These are phyloP conservation scores for Bombus pascuorum DNA, from an alignment of 1,140 invertebrate genomes.

Conservation along the genomic window DNA sequence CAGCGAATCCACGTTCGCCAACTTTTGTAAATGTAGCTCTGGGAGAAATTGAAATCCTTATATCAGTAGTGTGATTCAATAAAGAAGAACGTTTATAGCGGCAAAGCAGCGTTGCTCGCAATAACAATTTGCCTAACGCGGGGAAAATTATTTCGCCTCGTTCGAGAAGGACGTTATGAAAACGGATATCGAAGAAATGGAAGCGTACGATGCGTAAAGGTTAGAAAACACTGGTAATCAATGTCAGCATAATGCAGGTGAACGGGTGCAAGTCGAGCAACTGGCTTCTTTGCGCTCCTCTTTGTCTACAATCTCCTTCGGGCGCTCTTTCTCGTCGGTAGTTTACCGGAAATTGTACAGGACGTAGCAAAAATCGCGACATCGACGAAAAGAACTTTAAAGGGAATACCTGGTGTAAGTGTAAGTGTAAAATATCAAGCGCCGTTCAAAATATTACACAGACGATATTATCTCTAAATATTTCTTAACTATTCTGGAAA, in stretches of 20 bases:
- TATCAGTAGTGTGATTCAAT: background rate
- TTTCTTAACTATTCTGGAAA: background rate
- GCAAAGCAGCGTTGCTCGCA: background rate
- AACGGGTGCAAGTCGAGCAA: constrained; percentile 1
- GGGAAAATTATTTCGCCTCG: constrained; percentile 20
- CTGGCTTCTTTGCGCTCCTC: background rate
- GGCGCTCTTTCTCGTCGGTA: background rate
- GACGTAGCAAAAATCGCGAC: background rate
- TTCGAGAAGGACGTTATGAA: constrained; percentile 14
- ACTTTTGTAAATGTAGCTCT: background rate
- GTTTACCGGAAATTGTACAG: constrained; percentile 2
- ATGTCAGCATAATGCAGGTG: constrained; percentile 6
- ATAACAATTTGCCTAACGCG: constrained; percentile 29
- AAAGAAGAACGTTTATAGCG: background rate
- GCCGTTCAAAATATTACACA: background rate
- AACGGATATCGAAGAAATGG: constrained; percentile 25
- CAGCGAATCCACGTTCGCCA: background rate
- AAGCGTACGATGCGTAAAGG: constrained; percentile 16
- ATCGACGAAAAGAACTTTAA: background rate
- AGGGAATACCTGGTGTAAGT: too few species aligned
- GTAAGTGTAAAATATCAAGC: background rate
- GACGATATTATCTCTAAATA: background rate
- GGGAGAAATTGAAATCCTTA: background rate
- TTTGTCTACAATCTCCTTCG: constrained; percentile 4
- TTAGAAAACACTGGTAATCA: constrained; percentile 34